A percentile compares a stretch with the other conserved stretches of the same genome.
Conservation (phyloP, 35 echinoderm and acorn worm species). For the Hemicentrotus pulcherrimus region DNA sequence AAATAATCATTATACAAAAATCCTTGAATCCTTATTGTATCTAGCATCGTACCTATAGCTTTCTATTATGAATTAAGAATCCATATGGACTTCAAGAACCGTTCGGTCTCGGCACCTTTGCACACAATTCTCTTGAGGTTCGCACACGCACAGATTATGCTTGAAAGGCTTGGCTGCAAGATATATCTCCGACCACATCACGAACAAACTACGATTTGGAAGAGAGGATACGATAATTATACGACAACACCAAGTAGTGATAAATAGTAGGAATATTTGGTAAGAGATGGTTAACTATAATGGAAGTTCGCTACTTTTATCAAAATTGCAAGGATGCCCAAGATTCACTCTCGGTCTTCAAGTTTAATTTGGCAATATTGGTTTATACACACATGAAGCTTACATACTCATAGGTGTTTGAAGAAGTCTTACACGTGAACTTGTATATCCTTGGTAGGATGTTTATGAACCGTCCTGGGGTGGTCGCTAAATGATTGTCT, state of each 20-base stretch:
- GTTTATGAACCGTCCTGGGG: slow-evolving; percentile 15
- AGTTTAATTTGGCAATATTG: not conserved
- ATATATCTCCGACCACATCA: not conserved
- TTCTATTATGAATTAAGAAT: not conserved
- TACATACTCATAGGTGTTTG: not conserved
- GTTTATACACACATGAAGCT: slow-evolving; percentile 18
- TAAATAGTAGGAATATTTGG: not conserved
- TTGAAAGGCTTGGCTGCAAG: not conserved
- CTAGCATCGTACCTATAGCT: not conserved
- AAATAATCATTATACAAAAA: not conserved
- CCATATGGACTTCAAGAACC: not conserved
- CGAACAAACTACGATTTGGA: not conserved
- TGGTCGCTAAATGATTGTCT: slow-evolving; percentile 58
- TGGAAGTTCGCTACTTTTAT: slow-evolving; percentile 8
- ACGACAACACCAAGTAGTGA: not conserved
- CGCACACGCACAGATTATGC: not conserved
- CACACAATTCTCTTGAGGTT: not conserved
- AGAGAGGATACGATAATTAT: not conserved
- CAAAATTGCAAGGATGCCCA: not conserved
- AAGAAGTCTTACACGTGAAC: slow-evolving; percentile 46
- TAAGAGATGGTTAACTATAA: not conserved
- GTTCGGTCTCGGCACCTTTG: not conserved
- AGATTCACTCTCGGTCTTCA: not conserved
- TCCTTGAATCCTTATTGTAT: not conserved
- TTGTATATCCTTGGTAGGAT: slow-evolving; percentile 66